Percentiles rank a stretch among this genome's conserved stretches.
Conservation (phyloP, 2,888 invertebrate species). For the Argyresthia goedartella region DNA sequence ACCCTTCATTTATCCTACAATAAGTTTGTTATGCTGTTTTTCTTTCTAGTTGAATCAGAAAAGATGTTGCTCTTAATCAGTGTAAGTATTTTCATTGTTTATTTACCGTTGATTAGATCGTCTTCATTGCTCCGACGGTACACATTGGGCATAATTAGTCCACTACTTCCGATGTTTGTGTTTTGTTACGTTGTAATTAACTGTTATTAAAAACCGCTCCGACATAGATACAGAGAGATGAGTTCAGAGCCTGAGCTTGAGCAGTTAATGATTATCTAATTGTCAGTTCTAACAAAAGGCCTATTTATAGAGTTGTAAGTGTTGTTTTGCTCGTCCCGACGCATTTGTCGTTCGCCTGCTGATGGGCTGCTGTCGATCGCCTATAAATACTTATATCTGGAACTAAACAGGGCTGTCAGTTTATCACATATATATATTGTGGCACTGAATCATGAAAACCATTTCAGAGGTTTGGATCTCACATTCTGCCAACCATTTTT, state of each 20-base stretch:
- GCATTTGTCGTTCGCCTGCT: neutral
- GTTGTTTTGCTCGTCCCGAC: neutral
- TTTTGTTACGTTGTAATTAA: no score
- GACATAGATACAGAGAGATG: neutral
- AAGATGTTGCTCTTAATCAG: no score
- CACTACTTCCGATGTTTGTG: neutral
- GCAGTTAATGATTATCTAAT: constrained; percentile 1
- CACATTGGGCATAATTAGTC: neutral
- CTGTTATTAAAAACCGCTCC: neutral
- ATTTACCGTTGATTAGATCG: neutral
- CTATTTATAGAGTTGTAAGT: neutral
- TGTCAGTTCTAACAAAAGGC: neutral
- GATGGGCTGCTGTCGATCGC: neutral
- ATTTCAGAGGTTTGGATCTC: no score
- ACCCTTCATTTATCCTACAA: no score
- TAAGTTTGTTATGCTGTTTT: no score
- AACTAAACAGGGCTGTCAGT: neutral
- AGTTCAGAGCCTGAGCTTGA: neutral
- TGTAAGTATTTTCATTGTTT: no score
- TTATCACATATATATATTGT: no score
- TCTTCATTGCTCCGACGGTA: neutral
- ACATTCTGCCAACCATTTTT: no score
- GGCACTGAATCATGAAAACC: no score
- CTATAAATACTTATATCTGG: neutral
- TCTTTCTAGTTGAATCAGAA: no score